Evolutionary conservation across 1,140 invertebrate species (phyloP).

Genomic region (Aphaenogaster rudis): DNA sequence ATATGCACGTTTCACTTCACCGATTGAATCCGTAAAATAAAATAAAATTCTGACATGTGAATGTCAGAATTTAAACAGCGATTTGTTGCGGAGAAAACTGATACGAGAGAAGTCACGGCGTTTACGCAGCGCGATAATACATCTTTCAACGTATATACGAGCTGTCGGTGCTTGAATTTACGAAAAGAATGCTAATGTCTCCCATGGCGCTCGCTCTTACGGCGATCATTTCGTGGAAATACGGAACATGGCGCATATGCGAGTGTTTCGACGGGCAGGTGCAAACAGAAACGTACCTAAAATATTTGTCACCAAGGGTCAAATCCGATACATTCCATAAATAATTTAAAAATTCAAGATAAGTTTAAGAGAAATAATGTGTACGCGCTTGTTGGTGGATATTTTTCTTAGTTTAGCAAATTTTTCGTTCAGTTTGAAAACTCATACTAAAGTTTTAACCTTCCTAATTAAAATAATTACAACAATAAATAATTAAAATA

Average conservation of each 20-base stretch:
- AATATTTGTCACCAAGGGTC: not conserved
- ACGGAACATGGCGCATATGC: conserved; percentile 22
- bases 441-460: not conserved
- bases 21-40: not conserved
- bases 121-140: conserved; percentile 29
- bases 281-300: conserved; percentile 23
- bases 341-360: conserved; percentile 16
- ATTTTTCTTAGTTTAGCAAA: not conserved
- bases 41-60: conserved; percentile 16
- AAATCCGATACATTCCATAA: conserved; percentile 22
- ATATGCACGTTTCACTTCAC: not conserved
- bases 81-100: conserved; percentile 29
- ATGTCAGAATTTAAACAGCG: conserved; percentile 14
- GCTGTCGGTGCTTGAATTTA: conserved; percentile 60
- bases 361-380: not conserved
- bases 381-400: not conserved
- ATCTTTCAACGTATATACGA: conserved; percentile 40
- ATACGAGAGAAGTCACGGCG: conserved; percentile 24
- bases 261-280: conserved; percentile 16
- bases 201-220: conserved; percentile 43
- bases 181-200: conserved; percentile 58
- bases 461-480: not conserved
- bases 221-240: conserved; percentile 57
- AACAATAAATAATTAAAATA: not conserved
- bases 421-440: not conserved